phyloP scores from a whole-genome alignment of 2,113 vertebrate species.

The Saccopteryx leptura region DNA sequence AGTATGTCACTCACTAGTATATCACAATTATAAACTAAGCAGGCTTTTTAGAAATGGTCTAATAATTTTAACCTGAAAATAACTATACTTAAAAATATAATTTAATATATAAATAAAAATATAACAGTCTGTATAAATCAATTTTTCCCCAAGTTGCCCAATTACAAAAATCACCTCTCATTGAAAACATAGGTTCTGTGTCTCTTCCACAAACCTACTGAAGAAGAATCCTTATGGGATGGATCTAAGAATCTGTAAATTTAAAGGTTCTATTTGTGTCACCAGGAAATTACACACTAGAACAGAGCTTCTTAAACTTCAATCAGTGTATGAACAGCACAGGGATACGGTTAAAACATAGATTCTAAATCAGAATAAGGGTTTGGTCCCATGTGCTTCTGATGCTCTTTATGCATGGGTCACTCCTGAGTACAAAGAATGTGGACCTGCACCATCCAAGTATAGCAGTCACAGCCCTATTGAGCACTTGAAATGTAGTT shows the following conservation, averaged over 20 bases:
- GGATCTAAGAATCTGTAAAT: background rate
- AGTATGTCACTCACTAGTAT: background rate
- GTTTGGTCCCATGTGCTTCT: background rate
- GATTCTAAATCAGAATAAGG: background rate
- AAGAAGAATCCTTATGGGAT: background rate
- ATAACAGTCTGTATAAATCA: background rate
- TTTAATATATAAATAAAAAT: too few relatives aligned
- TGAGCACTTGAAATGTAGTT: background rate
- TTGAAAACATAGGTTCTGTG: constrained; percentile 38
- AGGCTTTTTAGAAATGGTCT: constrained; percentile 49
- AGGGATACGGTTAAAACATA: background rate
- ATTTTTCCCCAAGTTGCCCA: constrained; percentile 4
- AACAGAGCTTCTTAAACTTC: background rate
- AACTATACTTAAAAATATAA: constrained; percentile 44
- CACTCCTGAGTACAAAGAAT: background rate
- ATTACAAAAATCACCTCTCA: constrained; percentile 38
- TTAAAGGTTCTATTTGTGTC: background rate
- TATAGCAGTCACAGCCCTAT: background rate
- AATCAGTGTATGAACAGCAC: background rate
- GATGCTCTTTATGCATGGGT: background rate
- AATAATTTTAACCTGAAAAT: constrained; percentile 22
- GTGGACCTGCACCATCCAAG: background rate
- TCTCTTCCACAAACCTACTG: background rate
- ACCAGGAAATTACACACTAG: background rate
- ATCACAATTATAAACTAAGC: constrained; percentile 19